phyloP scores from a whole-genome alignment of 2,888 invertebrate species.

The Lepidocyrtinus sp. region DNA sequence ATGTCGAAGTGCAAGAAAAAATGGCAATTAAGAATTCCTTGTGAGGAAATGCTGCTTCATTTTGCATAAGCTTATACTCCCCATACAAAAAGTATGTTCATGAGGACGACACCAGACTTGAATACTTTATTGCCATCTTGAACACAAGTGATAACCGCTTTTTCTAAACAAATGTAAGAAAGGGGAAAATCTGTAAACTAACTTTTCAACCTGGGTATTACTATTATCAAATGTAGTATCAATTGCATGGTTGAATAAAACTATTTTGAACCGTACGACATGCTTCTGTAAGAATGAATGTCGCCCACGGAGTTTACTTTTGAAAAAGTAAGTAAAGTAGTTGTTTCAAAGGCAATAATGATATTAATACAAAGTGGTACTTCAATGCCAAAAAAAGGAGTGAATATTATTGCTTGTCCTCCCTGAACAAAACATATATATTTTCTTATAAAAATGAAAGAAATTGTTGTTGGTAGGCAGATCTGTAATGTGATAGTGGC shows the following conservation, averaged over 20 bases:
- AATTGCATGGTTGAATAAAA: too few relatives aligned
- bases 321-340: slow-evolving; percentile 27
- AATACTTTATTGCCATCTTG: slow-evolving; percentile 53
- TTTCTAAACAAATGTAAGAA: slow-evolving; percentile 40
- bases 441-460: too few relatives aligned
- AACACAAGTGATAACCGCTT: slow-evolving; percentile 57
- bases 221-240: too few relatives aligned
- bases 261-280: too few relatives aligned
- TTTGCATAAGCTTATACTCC: slow-evolving; percentile 50
- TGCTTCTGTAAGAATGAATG: slow-evolving; percentile 48
- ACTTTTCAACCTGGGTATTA: too few relatives aligned
- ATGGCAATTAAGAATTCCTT: slow-evolving; percentile 58
- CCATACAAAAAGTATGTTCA: slow-evolving; percentile 53
- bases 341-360: slow-evolving; percentile 29
- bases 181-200: slow-evolving; percentile 11
- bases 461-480: too few relatives aligned
- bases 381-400: slow-evolving; percentile 19
- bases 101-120: slow-evolving; percentile 51
- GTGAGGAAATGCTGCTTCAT: slow-evolving; percentile 58
- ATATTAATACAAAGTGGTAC: slow-evolving; percentile 33
- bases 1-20: slow-evolving; percentile 58
- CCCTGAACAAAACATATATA: too few relatives aligned
- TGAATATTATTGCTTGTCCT: slow-evolving; percentile 19
- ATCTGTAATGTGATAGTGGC: too few relatives aligned
- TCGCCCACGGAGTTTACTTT: slow-evolving; percentile 52